phyloP scores from a whole-genome alignment of 2,888 invertebrate genomes.

The Theodoxus fluviatilis region DNA sequence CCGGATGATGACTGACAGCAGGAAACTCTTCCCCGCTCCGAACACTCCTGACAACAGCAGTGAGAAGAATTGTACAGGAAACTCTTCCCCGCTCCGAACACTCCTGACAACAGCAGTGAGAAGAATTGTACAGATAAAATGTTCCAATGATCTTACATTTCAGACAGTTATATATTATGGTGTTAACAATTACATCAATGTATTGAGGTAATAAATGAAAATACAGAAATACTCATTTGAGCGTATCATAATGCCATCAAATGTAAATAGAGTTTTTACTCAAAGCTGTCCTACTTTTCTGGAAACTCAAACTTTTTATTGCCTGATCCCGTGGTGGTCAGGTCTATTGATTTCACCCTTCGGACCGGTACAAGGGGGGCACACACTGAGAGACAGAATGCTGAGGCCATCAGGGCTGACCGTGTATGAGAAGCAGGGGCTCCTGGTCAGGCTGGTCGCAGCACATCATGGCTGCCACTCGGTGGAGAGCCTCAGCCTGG shows the following conservation, averaged over 20 bases:
- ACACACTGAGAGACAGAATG: too few species aligned
- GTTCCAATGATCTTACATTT: background rate
- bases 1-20: constrained; percentile 53
- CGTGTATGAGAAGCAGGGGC: constrained; percentile 49
- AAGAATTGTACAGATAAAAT: too few species aligned
- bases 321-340: too few species aligned
- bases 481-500: constrained; percentile 46
- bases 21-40: constrained; percentile 60
- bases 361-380: too few species aligned
- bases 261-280: background rate
- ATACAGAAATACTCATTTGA: too few species aligned
- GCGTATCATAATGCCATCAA: background rate
- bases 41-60: constrained; percentile 49
- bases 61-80: constrained; percentile 32
- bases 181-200: too few species aligned
- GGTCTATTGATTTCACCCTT: too few species aligned
- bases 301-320: background rate
- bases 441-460: constrained; percentile 30
- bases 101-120: constrained; percentile 38
- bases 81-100: constrained; percentile 59
- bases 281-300: background rate
- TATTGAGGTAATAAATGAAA: too few species aligned
- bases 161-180: background rate
- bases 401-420: constrained; percentile 34
- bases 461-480: constrained; percentile 48